A percentile compares a stretch with the other conserved stretches of the same genome.
phyloP scores from a whole-genome alignment of 2,113 vertebrate species.

The Pandion haliaetus region DNA sequence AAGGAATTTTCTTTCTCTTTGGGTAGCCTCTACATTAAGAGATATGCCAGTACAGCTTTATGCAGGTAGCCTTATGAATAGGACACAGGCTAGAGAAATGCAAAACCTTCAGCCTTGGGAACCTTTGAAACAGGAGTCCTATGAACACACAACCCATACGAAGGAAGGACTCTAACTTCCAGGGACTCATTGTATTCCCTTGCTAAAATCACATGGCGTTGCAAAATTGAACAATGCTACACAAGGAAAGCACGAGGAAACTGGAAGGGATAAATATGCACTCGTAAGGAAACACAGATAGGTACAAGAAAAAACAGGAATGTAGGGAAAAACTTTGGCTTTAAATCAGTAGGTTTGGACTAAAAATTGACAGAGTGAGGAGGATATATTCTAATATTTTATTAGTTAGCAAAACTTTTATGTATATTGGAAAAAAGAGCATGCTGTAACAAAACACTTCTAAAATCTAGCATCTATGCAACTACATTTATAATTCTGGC shows the following conservation, averaged over 20 bases:
- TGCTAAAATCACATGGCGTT: neutral
- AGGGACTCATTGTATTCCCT: neutral
- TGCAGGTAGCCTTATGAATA: neutral
- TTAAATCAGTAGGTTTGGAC: neutral
- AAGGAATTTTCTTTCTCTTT: neutral
- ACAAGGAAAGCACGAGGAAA: fast-evolving
- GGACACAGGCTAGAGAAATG: neutral
- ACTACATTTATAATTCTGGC: neutral
- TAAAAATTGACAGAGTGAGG: neutral
- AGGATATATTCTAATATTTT: neutral
- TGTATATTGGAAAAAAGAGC: neutral
- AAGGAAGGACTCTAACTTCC: neutral
- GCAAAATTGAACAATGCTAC: neutral
- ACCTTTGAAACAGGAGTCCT: neutral
- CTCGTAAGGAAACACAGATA: neutral
- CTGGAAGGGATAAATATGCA: neutral
- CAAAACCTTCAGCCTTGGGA: neutral
- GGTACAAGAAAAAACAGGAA: neutral
- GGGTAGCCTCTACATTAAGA: neutral
- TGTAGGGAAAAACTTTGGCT: neutral
- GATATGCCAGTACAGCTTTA: neutral
- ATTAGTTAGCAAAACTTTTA: neutral
- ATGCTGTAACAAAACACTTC: neutral
- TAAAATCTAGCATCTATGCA: neutral
- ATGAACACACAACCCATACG: fast-evolving